Percentiles rank a stretch among this genome's conserved stretches.
phyloP scores from a whole-genome alignment of 64 coral and sea anemone species.

The Montipora foliosa region DNA sequence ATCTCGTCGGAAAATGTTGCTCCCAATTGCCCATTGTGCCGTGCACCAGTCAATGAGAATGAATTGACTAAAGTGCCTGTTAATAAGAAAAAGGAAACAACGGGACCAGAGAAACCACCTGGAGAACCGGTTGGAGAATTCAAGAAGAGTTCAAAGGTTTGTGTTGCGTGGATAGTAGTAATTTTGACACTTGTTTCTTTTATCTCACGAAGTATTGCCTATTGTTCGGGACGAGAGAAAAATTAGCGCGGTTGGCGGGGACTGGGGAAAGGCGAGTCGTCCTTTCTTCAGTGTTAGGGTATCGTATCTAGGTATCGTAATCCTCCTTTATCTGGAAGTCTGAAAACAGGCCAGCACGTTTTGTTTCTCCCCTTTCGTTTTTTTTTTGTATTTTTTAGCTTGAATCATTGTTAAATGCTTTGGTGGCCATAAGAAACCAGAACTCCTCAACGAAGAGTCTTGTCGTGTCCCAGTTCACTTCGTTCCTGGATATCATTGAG shows the following conservation, averaged over 20 bases:
- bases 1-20: conserved; percentile 67
- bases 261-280: too few relatives aligned
- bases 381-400: conserved; percentile 45
- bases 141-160: conserved; percentile 80
- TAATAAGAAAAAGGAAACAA: conserved; percentile 55
- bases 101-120: conserved; percentile 14
- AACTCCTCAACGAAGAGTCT: conserved; percentile 77
- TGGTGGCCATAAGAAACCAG: conserved; percentile 80
- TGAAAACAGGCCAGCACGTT: too few relatives aligned
- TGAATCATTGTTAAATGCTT: conserved; percentile 67
- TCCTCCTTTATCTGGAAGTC: too few relatives aligned
- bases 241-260: too few relatives aligned
- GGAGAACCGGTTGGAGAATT: neutral
- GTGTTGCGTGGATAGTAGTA: neutral
- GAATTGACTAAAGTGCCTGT: conserved; percentile 80
- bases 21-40: conserved; percentile 79
- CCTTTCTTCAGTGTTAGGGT: too few relatives aligned
- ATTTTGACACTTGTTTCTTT: neutral
- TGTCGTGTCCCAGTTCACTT: conserved; percentile 92
- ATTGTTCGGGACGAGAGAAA: too few relatives aligned
- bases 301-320: too few relatives aligned
- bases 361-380: neutral
- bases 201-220: too few relatives aligned
- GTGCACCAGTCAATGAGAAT: conserved; percentile 81
- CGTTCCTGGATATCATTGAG: conserved; percentile 86